Evolutionary conservation across 2,888 invertebrate species (phyloP).

Genomic region (Rhodophaea formosa): DNA sequence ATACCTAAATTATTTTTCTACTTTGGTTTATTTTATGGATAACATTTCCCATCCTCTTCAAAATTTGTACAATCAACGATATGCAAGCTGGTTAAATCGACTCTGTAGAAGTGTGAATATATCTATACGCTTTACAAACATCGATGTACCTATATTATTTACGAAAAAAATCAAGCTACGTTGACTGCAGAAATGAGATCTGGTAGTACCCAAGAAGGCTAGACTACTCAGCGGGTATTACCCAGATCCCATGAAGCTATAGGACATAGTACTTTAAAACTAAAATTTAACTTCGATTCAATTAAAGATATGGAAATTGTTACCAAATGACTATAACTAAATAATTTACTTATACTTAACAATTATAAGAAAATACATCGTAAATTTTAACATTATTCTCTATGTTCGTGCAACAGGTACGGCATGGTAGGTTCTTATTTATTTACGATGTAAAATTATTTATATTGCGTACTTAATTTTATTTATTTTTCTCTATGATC

Average conservation of each 20-base stretch:
- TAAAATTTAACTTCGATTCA: too few relatives aligned
- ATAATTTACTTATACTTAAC: not conserved
- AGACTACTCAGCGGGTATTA: too few relatives aligned
- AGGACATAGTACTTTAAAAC: too few relatives aligned
- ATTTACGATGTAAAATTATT: constrained; percentile 19
- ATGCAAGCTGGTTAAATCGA: constrained; percentile 14
- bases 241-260: too few relatives aligned
- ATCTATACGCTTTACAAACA: too few relatives aligned
- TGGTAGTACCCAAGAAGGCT: too few relatives aligned
- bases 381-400: not conserved
- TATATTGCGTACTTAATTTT: not conserved
- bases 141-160: too few relatives aligned
- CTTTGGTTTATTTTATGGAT: constrained; percentile 46
- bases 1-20: constrained; percentile 42
- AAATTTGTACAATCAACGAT: too few relatives aligned
- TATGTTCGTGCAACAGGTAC: constrained; percentile 33
- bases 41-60: constrained; percentile 18
- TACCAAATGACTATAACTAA: not conserved
- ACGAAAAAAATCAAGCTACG: too few relatives aligned
- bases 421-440: constrained; percentile 31
- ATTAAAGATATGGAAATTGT: not conserved
- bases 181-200: too few relatives aligned
- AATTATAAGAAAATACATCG: not conserved
- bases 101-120: too few relatives aligned
- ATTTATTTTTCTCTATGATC: not conserved